phyloP scores from a whole-genome alignment of 2,797 vertebrate species.

The Propithecus perrieri region DNA sequence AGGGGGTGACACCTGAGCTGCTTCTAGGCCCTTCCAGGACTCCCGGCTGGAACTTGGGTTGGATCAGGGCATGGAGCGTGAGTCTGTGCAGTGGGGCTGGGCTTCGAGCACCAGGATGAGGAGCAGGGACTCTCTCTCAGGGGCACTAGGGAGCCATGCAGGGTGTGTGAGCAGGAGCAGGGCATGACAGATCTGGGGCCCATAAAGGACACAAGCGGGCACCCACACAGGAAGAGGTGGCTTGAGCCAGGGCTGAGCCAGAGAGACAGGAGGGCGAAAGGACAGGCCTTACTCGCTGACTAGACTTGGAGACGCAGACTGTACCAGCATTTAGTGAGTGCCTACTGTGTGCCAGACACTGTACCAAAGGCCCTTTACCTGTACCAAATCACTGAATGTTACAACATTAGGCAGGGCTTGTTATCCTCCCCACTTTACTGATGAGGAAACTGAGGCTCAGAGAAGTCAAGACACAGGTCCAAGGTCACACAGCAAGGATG shows the following conservation, averaged over 20 bases:
- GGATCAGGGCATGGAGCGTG: neutral
- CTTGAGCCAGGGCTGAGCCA: neutral
- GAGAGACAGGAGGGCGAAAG: neutral
- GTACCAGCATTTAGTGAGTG: neutral
- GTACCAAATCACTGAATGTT: neutral
- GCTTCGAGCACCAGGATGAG: neutral
- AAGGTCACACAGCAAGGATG: neutral
- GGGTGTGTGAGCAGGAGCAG: neutral
- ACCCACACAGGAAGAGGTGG: neutral
- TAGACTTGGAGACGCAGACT: neutral
- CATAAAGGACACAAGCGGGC: neutral
- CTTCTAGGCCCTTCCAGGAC: neutral
- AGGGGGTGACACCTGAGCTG: neutral
- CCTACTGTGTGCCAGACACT: neutral
- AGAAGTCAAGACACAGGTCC: neutral
- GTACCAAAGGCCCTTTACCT: neutral
- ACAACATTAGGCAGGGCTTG: neutral
- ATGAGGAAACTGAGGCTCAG: neutral
- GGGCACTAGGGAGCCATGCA: neutral
- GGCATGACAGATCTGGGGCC: neutral
- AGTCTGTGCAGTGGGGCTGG: neutral
- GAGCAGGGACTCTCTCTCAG: neutral
- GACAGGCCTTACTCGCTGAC: neutral
- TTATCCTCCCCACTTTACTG: neutral
- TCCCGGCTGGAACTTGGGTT: neutral